Base-by-base conservation (phyloP, 2,113 vertebrate genomes). In the Misgurnus mizolepis region DNA sequence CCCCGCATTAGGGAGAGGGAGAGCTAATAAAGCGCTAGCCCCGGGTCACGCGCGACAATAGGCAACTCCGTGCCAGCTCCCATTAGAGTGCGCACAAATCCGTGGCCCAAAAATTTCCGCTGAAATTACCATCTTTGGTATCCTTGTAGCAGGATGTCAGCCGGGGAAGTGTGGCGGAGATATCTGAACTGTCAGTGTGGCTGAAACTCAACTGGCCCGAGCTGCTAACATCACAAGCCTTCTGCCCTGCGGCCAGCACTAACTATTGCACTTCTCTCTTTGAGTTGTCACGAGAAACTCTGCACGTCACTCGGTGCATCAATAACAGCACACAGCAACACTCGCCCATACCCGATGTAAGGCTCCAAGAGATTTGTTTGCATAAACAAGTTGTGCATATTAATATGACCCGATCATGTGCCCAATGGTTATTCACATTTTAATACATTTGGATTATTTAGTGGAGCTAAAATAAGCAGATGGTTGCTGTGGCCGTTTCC, bases 121-220 rank as follows among this genome's bases (percentile, higher is more conserved):
- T 95, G 94, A 95, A 93, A 95, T 96, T 94, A 95, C 87, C 90
- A 91, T 96, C 95, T 94, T 93, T 93, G 91, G 85, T 86, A 90
- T 91, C 83, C 81, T 86, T 89, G 84, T 89, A 94, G 91, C 92
- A 92, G 87, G 85, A 93, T 93, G 93, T 96, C 93, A 94, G 89
- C 87, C 94, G 94, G 93, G 93, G 95, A 73, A 93, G 94, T 93
- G 91, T 92, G 90, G 93, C 70, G 87, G 88, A 93, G 92, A 92
- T 92, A 93, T 85, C 92, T 85, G 91, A 90, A 88, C 91, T 95
- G 95, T 96, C 96, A 94, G 86, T 81, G 91, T 80, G 88, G 89
- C 92, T 96, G 96, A 94, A 92, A 93, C 88, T 92, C 91, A 93
- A 86, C 78, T 82, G 89, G 71, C 12, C 58, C 55, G 15, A 89